Evolutionary conservation across 2,888 invertebrate genomes (phyloP), one percentile per base, ranked within the genome.

Genomic region (Tortricodes alternella): DNA sequence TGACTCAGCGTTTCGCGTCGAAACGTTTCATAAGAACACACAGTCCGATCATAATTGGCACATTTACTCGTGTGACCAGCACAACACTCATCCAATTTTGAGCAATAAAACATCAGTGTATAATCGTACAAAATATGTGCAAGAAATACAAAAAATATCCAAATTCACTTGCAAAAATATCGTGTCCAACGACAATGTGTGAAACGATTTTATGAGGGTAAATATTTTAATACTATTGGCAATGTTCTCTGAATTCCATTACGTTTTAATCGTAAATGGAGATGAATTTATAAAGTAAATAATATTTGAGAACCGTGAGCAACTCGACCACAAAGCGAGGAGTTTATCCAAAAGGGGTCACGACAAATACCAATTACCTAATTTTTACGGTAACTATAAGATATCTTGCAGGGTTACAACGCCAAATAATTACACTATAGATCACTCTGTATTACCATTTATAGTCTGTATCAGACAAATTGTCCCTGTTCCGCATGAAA

Each of bases 11-110:
- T 56, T 44, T 56, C 55, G 15, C 37, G 11, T 37, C 9, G 55
- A 56, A 56, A 56, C 58, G 64, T 57, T 56, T 56, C 56, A 56
- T 56, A 56, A 56, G 56, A 56, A 56, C 56, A 43, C 27, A 50
- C 49, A 50, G 43, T 44, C 23, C 44, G 56, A 50, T 50, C 49
- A 50, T 56, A 70, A 74, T 86, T 85, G 82, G 82, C 81, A 82
- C 81, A 74, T 73, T 53, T 46, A 49, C 50, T 51, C 52, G 62
- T 59, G 82, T 83, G 82, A 80, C 80, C 82, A 78, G 85, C 83
- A 84, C 84, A 73, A 60, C 49, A 62, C 57, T 61, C 46, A 50
- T 15, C 60, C 62, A 64, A 49, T 55, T 62, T 75, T 75, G 76
- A 77, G 74, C 74, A 74, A 73, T 58, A 49, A 59, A 60, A 53